Base-by-base conservation (phyloP, 2,113 vertebrate genomes). In the Dromiciops gliroides region DNA sequence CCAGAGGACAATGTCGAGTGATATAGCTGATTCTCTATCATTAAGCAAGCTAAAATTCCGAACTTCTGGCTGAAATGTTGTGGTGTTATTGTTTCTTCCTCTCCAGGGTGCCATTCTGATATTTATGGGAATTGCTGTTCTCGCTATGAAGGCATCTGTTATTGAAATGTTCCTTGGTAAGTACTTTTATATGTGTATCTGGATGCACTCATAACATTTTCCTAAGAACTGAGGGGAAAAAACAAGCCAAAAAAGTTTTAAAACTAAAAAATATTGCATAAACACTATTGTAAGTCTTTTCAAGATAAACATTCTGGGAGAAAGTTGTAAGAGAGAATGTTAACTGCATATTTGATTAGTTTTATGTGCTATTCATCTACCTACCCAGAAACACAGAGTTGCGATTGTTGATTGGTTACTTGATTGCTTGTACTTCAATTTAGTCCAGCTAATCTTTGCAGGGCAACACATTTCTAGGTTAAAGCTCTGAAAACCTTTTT, bases 161-260 rank as follows among this genome's bases (percentile, higher is more conserved):
- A 95, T 98, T 96, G 96, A 97, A 96, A 89, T 96, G 96, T 94
- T 98, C 93, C 98, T 98, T 92, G 98, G 99, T 99, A 98, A 98
- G 99, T 98, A 96, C 48, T 93, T 96, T 96, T 96, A 93, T 96
- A 92, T 95, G 93, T 94, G 95, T 96, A 93, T 96, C 95, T 96
- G 93, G 94, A 97, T 95, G 90, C 25, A 24, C 96, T 95, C 95
- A 95, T 93, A 95, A 90, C 91, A 93, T 94, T 95, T 94, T 95
- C 89, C 88, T 95, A 92, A 96, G 50, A 50, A 53, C 95, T 91
- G 89, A 90, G n/a, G 60, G n/a, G 31, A 94, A 94, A 90, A 96
- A 96, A 94, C 50, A 49, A 67, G 96, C 96, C 96, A 97, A 95
- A 50, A 94, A 95, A 94, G 94, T 49, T 90, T 94, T 97, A 92